phyloP scores from a whole-genome alignment of 2,888 invertebrate species.

The Leptopilina syphax region DNA sequence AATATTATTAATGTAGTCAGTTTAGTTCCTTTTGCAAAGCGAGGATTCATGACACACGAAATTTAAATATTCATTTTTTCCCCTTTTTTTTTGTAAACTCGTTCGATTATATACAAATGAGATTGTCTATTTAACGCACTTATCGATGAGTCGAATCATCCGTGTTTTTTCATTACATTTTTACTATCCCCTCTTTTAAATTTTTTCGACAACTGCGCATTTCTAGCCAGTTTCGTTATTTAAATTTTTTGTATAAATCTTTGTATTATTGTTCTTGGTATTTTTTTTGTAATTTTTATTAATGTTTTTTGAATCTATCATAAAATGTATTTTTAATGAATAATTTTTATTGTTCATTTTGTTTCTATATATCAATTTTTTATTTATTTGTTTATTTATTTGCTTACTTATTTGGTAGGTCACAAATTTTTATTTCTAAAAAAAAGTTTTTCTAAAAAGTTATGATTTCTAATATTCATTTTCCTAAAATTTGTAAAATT shows the following conservation, averaged over 20 bases:
- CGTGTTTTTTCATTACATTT: background rate
- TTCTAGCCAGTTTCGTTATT: background rate
- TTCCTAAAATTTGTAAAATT: too few species aligned
- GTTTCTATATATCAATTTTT: too few species aligned
- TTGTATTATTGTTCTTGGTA: background rate
- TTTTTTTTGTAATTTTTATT: background rate
- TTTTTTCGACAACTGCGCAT: constrained; percentile 22
- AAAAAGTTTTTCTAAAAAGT: too few species aligned
- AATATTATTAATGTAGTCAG: constrained; percentile 16
- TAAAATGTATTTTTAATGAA: too few species aligned
- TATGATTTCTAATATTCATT: too few species aligned
- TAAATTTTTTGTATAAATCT: background rate
- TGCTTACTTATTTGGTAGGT: too few species aligned
- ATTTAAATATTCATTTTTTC: constrained; percentile 14
- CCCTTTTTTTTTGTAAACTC: background rate
- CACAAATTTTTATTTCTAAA: too few species aligned
- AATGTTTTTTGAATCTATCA: too few species aligned
- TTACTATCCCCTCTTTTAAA: background rate
- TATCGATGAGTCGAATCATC: constrained; percentile 12
- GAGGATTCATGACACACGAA: constrained; percentile 3
- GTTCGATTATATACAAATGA: constrained; percentile 4
- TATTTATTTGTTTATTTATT: too few species aligned
- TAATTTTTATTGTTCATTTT: too few species aligned
- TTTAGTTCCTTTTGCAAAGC: constrained; percentile 7
- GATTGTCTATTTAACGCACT: constrained; percentile 17